A percentile compares a stretch with the other conserved stretches of the same genome.
Evolutionary conservation across 2,888 invertebrate genomes (phyloP).

Genomic region (Epistrophe grossulariae): DNA sequence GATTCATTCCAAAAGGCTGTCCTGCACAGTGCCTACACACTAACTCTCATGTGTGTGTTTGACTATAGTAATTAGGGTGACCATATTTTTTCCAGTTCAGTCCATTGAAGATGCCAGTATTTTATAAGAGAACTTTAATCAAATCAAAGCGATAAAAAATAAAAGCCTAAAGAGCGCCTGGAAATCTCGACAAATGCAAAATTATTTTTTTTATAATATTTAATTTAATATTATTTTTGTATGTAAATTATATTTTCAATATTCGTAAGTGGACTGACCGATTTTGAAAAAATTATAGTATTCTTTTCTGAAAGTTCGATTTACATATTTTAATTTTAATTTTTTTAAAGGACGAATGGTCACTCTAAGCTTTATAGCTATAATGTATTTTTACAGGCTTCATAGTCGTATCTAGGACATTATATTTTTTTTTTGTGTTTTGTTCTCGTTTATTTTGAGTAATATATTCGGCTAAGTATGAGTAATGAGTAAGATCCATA

Average conservation of each 20-base stretch:
- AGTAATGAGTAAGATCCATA: not conserved
- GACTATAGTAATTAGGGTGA: constrained; percentile 11
- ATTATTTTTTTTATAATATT: no score
- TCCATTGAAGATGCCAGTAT: no score
- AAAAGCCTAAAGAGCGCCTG: no score
- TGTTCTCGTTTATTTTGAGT: constrained; percentile 4
- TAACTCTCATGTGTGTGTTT: constrained; percentile 40
- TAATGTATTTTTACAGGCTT: constrained; percentile 53
- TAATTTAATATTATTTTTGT: no score
- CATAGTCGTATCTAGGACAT: not conserved
- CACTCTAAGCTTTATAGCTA: not conserved
- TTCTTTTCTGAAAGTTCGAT: no score
- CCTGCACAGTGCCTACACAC: not conserved
- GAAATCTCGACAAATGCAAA: no score
- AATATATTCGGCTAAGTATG: not conserved
- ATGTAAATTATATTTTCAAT: no score
- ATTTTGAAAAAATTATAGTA: no score
- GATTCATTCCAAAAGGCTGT: constrained; percentile 40
- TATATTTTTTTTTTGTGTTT: not conserved
- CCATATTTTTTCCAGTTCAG: not conserved
- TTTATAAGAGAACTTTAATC: no score
- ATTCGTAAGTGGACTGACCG: no score
- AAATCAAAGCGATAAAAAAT: no score
- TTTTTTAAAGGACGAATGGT: not conserved
- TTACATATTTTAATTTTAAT: no score